Percentiles rank a stretch among this genome's conserved stretches.
phyloP scores from a whole-genome alignment of 2,888 invertebrate genomes.

The Pinctada fucata region DNA sequence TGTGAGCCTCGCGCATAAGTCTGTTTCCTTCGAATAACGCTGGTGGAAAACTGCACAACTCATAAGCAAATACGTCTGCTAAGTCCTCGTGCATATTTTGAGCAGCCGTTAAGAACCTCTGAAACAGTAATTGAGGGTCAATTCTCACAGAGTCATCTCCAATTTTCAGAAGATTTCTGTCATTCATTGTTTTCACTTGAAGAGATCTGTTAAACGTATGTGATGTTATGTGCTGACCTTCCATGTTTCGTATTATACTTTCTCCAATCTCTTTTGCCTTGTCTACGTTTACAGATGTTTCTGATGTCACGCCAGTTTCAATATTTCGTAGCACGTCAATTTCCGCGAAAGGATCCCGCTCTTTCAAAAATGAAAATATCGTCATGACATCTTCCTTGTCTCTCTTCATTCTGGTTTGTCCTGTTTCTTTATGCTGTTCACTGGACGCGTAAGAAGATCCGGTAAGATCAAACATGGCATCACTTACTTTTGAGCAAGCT shows the following conservation, averaged over 20 bases:
- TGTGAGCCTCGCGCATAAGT: slow-evolving; percentile 40
- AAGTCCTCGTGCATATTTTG: slow-evolving; percentile 9
- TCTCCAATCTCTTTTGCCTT: slow-evolving; percentile 7
- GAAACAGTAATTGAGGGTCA: slow-evolving; percentile 53
- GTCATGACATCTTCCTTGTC: slow-evolving; percentile 41
- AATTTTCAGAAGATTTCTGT: slow-evolving; percentile 24
- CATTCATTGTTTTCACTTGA: slow-evolving; percentile 36
- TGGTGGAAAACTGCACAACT: slow-evolving; percentile 37
- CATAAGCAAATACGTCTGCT: slow-evolving; percentile 38
- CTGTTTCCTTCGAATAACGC: slow-evolving; percentile 42
- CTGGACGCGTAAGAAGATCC: slow-evolving; percentile 36
- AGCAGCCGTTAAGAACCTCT: slow-evolving; percentile 40
- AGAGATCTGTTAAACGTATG: slow-evolving; percentile 38
- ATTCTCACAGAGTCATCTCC: slow-evolving; percentile 36
- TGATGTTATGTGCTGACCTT: slow-evolving; percentile 27
- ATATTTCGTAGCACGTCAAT: slow-evolving; percentile 48
- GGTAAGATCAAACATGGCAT: slow-evolving; percentile 41
- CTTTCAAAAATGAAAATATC: slow-evolving; percentile 40
- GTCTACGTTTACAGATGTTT: slow-evolving; percentile 19
- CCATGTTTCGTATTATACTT: slow-evolving; percentile 28
- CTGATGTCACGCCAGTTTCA: slow-evolving; percentile 48
- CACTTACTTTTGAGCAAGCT: slow-evolving; percentile 39
- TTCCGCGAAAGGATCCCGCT: slow-evolving; percentile 48
- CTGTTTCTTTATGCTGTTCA: slow-evolving; percentile 47
- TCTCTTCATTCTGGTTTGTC: slow-evolving; percentile 33